Conservation (phyloP, 2,113 vertebrate genomes). For the Progne subis region DNA sequence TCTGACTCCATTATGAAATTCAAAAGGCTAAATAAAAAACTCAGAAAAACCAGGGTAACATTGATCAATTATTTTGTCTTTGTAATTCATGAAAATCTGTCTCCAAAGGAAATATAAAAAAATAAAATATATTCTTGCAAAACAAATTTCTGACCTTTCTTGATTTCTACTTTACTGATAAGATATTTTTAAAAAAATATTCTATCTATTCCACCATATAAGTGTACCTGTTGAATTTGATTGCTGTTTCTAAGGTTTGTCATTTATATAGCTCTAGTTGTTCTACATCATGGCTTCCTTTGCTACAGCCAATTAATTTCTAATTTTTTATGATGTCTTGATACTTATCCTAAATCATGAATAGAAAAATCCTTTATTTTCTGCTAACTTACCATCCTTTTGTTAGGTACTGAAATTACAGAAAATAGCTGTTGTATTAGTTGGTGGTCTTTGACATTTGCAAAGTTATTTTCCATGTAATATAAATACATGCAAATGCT, state of each 20-base stretch:
- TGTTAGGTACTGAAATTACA: not conserved
- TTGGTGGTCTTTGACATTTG: not conserved
- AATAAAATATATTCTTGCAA: not conserved
- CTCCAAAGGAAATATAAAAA: not conserved
- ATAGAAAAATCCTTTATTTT: not conserved
- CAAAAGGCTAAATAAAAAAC: too few species aligned
- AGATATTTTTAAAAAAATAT: not conserved
- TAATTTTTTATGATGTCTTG: not conserved
- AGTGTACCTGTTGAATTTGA: not conserved
- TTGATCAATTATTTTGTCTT: not conserved
- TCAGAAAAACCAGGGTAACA: too few species aligned
- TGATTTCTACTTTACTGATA: not conserved
- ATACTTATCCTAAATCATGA: not conserved
- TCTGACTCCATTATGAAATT: too few species aligned
- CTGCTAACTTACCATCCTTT: not conserved
- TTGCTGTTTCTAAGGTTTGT: not conserved
- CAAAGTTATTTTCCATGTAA: not conserved
- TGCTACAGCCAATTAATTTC: not conserved
- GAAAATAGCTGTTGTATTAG: not conserved
- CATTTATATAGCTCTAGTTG: not conserved
- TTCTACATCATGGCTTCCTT: not conserved
- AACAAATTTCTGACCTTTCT: not conserved
- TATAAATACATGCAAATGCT: not conserved
- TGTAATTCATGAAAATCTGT: not conserved
- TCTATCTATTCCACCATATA: not conserved